These are phyloP conservation scores for Mesodorylaimus sp. DNA, from an alignment of 2,888 invertebrate genomes.

Conservation along the genomic window DNA sequence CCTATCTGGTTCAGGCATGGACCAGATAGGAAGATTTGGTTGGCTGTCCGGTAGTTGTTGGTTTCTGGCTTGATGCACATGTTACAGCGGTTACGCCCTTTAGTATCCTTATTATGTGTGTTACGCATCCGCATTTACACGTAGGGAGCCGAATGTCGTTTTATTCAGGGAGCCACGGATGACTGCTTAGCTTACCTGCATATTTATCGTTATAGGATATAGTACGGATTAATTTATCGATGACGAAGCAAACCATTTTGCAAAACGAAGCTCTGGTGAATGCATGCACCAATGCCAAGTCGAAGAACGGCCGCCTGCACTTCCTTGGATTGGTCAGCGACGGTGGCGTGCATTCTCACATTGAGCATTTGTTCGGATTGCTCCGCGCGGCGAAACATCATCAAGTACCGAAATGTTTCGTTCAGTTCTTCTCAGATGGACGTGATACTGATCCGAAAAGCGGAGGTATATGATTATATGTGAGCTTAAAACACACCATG, in stretches of 20 bases:
- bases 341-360: constrained; percentile 36
- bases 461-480: constrained; percentile 17
- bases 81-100: too few species aligned
- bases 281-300: constrained; percentile 32
- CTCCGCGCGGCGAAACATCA: constrained; percentile 32
- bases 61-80: too few species aligned
- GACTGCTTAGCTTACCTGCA: too few species aligned
- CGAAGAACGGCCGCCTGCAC: constrained; percentile 30
- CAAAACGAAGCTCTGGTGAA: constrained; percentile 28
- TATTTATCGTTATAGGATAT: constrained; percentile 30
- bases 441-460: constrained; percentile 34
- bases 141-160: too few species aligned
- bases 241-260: constrained; percentile 22
- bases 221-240: constrained; percentile 33
- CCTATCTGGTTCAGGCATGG: too few species aligned
- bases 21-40: too few species aligned
- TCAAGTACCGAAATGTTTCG: constrained; percentile 31
- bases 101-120: too few species aligned
- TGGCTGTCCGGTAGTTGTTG: too few species aligned
- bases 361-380: constrained; percentile 33
- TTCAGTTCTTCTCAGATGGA: constrained; percentile 35
- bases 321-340: constrained; percentile 32
- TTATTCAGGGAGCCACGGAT: too few species aligned
- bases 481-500: neutral
- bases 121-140: too few species aligned